Conservation (phyloP, 2,888 invertebrate genomes). For the Ichneumoninae sp. region DNA sequence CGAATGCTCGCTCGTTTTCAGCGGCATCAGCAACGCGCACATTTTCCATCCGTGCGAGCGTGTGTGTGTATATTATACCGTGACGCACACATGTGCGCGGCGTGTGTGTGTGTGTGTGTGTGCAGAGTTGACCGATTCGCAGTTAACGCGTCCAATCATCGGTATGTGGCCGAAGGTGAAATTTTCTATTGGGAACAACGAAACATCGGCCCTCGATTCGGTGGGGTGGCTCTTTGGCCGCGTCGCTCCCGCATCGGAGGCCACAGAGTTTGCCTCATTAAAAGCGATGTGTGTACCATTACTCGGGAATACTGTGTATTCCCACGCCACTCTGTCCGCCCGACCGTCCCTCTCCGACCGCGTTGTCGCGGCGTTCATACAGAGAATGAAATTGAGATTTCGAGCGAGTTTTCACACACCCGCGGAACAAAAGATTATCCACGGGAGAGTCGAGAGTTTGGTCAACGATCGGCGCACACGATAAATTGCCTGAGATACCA, state of each 20-base stretch:
- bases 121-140: conserved; percentile 62
- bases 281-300: conserved; percentile 58
- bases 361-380: not conserved
- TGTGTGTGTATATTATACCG: not conserved
- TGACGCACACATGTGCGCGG: not conserved
- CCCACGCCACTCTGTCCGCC: not conserved
- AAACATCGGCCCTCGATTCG: conserved; percentile 44
- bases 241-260: conserved; percentile 27
- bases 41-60: not conserved
- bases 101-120: conserved; percentile 22
- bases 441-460: not conserved
- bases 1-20: conserved; percentile 62
- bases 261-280: conserved; percentile 65
- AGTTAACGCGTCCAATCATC: conserved; percentile 65
- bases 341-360: not conserved
- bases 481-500: not conserved
- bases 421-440: not conserved
- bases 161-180: conserved; percentile 53
- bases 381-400: conserved; percentile 24
- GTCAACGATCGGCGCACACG: too few species aligned
- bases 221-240: conserved; percentile 36
- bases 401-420: conserved; percentile 23
- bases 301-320: conserved; percentile 31
- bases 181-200: conserved; percentile 62
- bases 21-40: conserved; percentile 34